phyloP scores from a whole-genome alignment of 2,797 vertebrate genomes.

The Myotis findleyi region DNA sequence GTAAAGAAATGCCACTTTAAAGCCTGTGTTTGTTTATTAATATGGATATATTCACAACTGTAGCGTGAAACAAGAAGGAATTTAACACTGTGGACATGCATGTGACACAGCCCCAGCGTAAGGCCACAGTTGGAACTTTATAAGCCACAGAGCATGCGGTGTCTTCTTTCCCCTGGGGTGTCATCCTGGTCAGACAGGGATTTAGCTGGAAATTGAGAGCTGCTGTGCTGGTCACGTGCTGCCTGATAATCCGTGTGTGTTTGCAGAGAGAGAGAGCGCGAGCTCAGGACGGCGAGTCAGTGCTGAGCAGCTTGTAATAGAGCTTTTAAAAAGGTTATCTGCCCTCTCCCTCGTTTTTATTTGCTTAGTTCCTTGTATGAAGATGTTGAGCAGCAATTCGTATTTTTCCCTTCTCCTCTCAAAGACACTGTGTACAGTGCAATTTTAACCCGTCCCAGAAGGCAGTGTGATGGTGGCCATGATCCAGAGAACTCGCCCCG shows the following conservation, averaged over 20 bases:
- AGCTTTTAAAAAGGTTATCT: background rate
- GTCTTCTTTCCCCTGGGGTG: background rate
- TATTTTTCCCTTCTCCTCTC: background rate
- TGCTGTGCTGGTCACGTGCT: background rate
- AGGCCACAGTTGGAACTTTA: background rate
- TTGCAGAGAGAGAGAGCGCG: background rate
- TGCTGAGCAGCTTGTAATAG: background rate
- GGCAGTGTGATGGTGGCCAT: background rate
- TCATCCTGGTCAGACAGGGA: background rate
- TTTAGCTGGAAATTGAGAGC: background rate
- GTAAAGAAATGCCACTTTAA: background rate
- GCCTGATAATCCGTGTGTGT: background rate
- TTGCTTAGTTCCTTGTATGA: background rate
- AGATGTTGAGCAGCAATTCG: background rate
- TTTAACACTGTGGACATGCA: background rate
- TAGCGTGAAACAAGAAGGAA: background rate
- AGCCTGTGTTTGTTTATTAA: background rate
- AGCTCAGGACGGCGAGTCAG: background rate
- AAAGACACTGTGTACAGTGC: accelerated
- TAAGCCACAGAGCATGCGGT: no score
- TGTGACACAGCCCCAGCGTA: background rate
- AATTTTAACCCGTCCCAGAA: background rate
- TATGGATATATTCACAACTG: background rate
- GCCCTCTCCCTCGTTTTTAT: background rate
- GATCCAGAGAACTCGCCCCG: accelerated